Percentiles rank a stretch among this genome's conserved stretches.
Conservation (phyloP, 2,113 vertebrate genomes). For the Neomonachus schauinslandi region DNA sequence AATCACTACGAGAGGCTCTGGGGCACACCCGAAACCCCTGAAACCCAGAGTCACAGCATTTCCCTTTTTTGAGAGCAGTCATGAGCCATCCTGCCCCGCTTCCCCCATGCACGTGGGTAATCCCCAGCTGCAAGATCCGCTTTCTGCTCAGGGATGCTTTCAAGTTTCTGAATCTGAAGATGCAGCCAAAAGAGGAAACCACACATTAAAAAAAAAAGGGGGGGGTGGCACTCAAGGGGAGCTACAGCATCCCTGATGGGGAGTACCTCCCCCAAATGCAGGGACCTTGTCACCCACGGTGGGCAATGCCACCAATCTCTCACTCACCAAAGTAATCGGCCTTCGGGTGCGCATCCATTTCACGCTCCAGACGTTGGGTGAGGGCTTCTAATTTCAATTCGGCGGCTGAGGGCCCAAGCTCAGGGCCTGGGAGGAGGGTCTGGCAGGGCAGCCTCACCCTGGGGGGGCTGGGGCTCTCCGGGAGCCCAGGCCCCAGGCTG, state of each 20-base stretch:
- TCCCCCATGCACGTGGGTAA: not conserved
- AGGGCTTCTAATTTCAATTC: constrained; percentile 96
- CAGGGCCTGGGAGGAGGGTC: constrained; percentile 82
- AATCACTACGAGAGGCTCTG: not conserved
- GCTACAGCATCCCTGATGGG: not conserved
- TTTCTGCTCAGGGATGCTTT: constrained; percentile 51
- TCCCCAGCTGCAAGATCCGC: not conserved
- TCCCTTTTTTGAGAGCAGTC: not conserved
- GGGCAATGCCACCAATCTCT: not conserved
- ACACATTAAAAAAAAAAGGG: not conserved
- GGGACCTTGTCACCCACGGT: not conserved
- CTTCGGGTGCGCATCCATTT: constrained; percentile 95
- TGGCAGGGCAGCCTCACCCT: constrained; percentile 90
- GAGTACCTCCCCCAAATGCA: too few relatives aligned
- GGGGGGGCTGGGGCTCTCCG: constrained; percentile 76
- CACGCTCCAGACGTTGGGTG: constrained; percentile 94
- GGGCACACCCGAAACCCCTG: not conserved
- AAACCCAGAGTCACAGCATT: not conserved
- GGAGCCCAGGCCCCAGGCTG: constrained; percentile 50
- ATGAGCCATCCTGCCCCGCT: not conserved
- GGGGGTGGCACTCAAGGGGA: not conserved
- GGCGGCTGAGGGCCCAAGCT: constrained; percentile 89
- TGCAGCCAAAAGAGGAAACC: constrained; percentile 40
- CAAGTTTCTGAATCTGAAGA: constrained; percentile 63
- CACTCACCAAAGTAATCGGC: constrained; percentile 97